A percentile compares a stretch with the other conserved stretches of the same genome.
Conservation (phyloP, 2,113 vertebrate species). For the Philantomba maxwellii region DNA sequence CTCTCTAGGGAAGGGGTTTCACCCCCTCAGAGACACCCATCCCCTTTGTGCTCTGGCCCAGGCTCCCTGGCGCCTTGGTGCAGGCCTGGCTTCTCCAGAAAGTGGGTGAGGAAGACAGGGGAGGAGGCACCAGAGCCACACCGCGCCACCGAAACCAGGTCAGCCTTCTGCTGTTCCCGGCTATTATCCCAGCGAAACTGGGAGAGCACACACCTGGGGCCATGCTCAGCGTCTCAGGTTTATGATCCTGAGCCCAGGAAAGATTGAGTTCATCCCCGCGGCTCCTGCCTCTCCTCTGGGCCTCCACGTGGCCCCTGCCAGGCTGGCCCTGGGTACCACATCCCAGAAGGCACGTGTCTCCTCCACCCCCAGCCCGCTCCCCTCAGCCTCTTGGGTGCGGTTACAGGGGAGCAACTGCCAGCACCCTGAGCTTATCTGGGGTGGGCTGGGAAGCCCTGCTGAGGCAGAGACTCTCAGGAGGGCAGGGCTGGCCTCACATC, state of each 20-base stretch:
- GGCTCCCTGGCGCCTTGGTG: background rate
- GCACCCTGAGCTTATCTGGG: background rate
- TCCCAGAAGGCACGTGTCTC: background rate
- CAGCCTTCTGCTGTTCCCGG: background rate
- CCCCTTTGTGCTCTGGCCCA: background rate
- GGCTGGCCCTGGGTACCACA: background rate
- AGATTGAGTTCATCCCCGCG: constrained; percentile 35
- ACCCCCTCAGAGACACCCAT: background rate
- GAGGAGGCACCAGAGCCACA: background rate
- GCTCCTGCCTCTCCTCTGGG: background rate
- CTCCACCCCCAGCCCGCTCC: background rate
- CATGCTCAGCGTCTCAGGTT: constrained; percentile 25
- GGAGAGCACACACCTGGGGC: constrained; percentile 40
- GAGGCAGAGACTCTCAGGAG: background rate
- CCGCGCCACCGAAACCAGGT: constrained; percentile 51
- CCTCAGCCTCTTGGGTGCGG: background rate
- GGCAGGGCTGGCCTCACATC: background rate
- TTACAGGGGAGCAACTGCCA: background rate
- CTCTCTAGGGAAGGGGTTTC: background rate
- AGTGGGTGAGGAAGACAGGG: background rate
- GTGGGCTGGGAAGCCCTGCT: background rate
- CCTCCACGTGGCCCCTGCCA: background rate
- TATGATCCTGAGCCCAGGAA: constrained; percentile 28
- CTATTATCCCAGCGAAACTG: constrained; percentile 28
- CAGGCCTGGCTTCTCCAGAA: background rate